Evolutionary conservation across 2,888 invertebrate species (phyloP).

Genomic region (Operophtera brumata): DNA sequence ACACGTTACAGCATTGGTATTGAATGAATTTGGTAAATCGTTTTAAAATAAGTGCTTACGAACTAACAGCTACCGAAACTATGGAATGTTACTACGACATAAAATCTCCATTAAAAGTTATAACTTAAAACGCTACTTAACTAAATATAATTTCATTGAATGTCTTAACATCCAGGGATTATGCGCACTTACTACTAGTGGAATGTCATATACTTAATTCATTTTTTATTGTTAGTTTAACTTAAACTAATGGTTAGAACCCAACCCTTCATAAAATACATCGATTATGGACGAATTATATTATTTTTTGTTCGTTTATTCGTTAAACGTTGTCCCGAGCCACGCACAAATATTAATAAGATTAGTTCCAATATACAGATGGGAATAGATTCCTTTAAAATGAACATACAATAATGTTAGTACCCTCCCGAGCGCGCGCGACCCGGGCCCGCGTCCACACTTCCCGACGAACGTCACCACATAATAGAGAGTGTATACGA

Average conservation of each 20-base stretch:
- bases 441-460: not conserved
- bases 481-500: not conserved
- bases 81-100: constrained; percentile 58
- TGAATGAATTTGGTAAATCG: constrained; percentile 75
- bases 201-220: constrained; percentile 63
- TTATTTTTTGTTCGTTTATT: constrained; percentile 17
- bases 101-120: constrained; percentile 63
- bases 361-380: constrained; percentile 19
- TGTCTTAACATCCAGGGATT: constrained; percentile 49
- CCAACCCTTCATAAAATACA: constrained; percentile 59
- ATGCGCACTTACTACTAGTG: constrained; percentile 66
- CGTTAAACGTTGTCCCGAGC: constrained; percentile 5
- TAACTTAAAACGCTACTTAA: constrained; percentile 29
- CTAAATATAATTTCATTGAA: constrained; percentile 40
- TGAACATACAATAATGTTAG: constrained; percentile 1
- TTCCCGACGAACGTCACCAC: not conserved
- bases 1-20: constrained; percentile 76
- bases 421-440: not conserved
- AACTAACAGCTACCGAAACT: constrained; percentile 68
- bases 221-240: constrained; percentile 62
- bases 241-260: constrained; percentile 73
- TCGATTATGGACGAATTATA: constrained; percentile 25
- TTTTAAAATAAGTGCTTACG: constrained; percentile 58
- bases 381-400: constrained; percentile 15
- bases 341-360: constrained; percentile 11